Base-by-base conservation (phyloP, 2,113 vertebrate species). In the Melospiza georgiana region DNA sequence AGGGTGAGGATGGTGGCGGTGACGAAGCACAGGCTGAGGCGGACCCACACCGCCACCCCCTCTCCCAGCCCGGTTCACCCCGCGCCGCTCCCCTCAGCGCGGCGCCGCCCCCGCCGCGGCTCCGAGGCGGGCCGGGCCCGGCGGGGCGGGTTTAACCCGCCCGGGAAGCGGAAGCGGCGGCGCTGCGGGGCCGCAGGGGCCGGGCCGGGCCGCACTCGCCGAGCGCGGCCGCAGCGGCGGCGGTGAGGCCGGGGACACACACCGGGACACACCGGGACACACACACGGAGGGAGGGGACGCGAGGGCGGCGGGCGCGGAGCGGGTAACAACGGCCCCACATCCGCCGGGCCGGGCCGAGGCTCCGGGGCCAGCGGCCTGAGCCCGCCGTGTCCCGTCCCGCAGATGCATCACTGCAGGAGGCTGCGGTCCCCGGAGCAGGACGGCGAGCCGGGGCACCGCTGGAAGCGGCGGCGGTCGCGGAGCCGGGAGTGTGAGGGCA, bases 371-470 rank as follows among this genome's bases (percentile, higher is more conserved):
- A 20, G 30, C 30, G 24, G 4, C 5, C 31, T 39, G 27, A 63
- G 58, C 39, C 9, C 5, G 37, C 12, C 6, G 15, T 3, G 12
- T 6, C 5, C 1, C 3, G 4, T 84, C 44, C 27, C 86, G 37
- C 94, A 98, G 98, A 98, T 98, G 98, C 97, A 98, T 85, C 98
- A 98, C 95, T 98, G 98, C 80, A 97, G 97, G 95, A 88, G 98
- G 62, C 97, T 97, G 86, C 98, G 97, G 22, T 98, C 98, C 31
- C 98, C 98, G 19, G 97, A 98, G 96, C 98, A 93, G 66, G 98
- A 98, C 63, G 71, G 87, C 15, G 98, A 96, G 95, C 95, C 90
- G 94, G 97, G 93, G 24, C 98, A 95, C 66, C 83, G 97, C 31
- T 98, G 98, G 98, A 98, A 98, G 92, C 97, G 97, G 93, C 94